These are phyloP conservation scores for Oryzaephilus surinamensis DNA, from an alignment of 1,140 invertebrate species.

Conservation along the genomic window DNA sequence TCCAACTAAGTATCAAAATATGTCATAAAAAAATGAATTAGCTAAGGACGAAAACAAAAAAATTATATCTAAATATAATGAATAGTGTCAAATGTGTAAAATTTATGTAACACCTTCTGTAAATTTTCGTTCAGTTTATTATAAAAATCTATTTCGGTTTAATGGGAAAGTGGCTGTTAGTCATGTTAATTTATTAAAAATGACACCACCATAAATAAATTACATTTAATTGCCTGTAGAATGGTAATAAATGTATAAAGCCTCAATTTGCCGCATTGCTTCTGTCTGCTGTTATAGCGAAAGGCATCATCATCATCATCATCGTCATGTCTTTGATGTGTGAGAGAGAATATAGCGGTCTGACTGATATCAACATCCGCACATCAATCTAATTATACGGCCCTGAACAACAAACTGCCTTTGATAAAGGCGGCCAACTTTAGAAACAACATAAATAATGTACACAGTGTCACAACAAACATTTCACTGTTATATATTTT, in stretches of 20 bases:
- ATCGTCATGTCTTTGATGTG: slow-evolving; percentile 28
- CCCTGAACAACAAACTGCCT: slow-evolving; percentile 14
- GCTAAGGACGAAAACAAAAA: too few species aligned
- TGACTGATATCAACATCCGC: slow-evolving; percentile 29
- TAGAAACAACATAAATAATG: slow-evolving; percentile 22
- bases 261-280: slow-evolving; percentile 24
- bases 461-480: too few species aligned
- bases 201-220: slow-evolving; percentile 21
- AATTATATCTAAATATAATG: too few species aligned
- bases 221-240: slow-evolving; percentile 20
- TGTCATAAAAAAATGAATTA: too few species aligned
- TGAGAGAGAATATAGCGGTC: slow-evolving; percentile 15
- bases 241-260: slow-evolving; percentile 17
- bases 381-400: slow-evolving; percentile 31
- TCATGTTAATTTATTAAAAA: slow-evolving; percentile 17
- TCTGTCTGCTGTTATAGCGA: slow-evolving; percentile 8
- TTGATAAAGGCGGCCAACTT: slow-evolving; percentile 27
- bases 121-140: too few species aligned
- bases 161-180: too few species aligned
- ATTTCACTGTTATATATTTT: too few species aligned
- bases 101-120: too few species aligned
- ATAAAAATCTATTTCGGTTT: too few species aligned
- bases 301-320: too few species aligned
- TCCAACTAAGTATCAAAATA: too few species aligned
- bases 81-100: too few species aligned